Base-by-base conservation (phyloP, 2,888 invertebrate species). In the Lissonota sp. region DNA sequence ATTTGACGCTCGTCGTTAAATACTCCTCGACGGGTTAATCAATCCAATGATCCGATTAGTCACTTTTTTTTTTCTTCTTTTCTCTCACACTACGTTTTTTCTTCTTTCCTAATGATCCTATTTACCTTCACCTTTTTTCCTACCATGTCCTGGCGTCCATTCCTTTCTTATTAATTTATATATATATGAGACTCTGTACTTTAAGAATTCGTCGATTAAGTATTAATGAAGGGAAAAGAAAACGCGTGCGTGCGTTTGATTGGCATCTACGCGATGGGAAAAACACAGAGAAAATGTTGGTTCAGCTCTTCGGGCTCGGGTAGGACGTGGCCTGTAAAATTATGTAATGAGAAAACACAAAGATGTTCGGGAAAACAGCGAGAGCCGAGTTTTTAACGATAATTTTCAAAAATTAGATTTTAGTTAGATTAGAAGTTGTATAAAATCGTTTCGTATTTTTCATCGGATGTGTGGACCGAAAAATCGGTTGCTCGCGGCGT, bases 131-230 rank as follows among this genome's bases (percentile, higher is more conserved):
- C 26, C 26, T 26, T 26, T 26, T 26, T 26, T 26, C 26, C 26
- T 26, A 26, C 57, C 67, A 14, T 12, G 39, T 73, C 64, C 55
- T 44, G 73, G 62, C 73, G 16, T 82, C 51, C 82, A 77, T 82
- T 80, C 77, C 77, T 80, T 10, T 77, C 64, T 80, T 51, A 70
- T 80, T 82, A 76, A 79, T 80, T 82, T 82, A 79, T 82, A 75
- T 8, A 75, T 8, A 72, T 42, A 67, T 49, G 63, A 79, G 75
- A 79, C 77, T 82, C 76, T 76, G 73, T 82, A 79, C 73, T 80
- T 82, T 80, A 73, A 77, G 71, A 73, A 76, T 70, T 73, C 64
- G 69, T 82, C 73, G 76, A 64, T 69, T 53, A 76, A 82, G 81
- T 82, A 82, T 78, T 82, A 80, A 62, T 5, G 26, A 60, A 40